Evolutionary conservation across 2,888 invertebrate species (phyloP), one percentile per base, ranked within the genome.

Genomic region (Falcaria lacertinaria): DNA sequence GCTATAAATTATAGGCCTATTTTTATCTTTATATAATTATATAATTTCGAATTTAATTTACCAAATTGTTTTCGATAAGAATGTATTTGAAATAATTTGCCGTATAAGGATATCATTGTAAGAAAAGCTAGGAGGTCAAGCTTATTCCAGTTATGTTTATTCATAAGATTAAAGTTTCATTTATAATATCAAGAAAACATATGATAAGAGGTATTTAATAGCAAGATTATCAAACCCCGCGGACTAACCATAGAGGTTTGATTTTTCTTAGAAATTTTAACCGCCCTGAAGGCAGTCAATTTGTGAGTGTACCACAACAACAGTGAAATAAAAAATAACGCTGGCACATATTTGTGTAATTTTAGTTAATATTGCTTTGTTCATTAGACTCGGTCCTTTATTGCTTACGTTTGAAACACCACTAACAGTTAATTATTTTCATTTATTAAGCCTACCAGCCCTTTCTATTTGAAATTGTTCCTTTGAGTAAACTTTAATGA

Each of bases 281-380:
- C 57, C 49, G 45, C 6, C 57, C 60, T 57, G 60, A 56, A 17
- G 43, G 42, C 43, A 54, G 54, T 61, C 63, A 66, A 69, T 69
- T 69, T 60, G 59, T 51, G 52, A 54, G 56, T 62, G 63, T 60
- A 57, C 60, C 62, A 64, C 64, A 67, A 69, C 70, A 68, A 71
- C 57, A 62, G 59, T 51, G 57, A 65, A 74, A 19, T 75, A 74
- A 74, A 73, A 75, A 76, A 76, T 74, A 69, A 67, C 63, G 60
- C 55, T 57, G 54, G 65, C 63, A 70, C 66, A 69, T 75, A 74
- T 80, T 72, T 60, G 64, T 64, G 62, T 71, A 71, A 74, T 76
- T 73, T 69, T 58, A 63, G 62, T 67, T 70, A 73, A 69, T 72
- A 70, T 70, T 57, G 65, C 64, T 69, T 64, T 74, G 71, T 73